phyloP scores from a whole-genome alignment of 2,113 vertebrate genomes.

The Centropristis striata region DNA sequence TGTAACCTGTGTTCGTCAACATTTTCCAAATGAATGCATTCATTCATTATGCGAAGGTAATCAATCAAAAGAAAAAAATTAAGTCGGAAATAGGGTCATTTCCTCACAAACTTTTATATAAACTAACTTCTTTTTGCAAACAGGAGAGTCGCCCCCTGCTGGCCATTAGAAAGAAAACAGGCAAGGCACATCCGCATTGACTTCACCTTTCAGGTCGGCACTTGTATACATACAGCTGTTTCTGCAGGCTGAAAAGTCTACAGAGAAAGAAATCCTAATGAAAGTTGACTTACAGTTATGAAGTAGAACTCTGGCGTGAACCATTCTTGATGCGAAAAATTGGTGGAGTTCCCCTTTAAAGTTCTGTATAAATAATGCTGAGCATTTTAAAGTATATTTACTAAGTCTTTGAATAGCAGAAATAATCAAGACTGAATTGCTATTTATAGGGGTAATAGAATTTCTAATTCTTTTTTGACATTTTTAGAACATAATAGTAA shows the following conservation, averaged over 20 bases:
- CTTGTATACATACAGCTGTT: neutral
- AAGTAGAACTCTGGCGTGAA: neutral
- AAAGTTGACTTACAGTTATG: neutral
- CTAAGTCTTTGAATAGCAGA: neutral
- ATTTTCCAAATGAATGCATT: too few species aligned
- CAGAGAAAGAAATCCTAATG: neutral
- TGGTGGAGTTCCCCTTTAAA: neutral
- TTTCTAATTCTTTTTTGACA: neutral
- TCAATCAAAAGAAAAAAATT: too few species aligned
- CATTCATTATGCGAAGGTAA: too few species aligned
- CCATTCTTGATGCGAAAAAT: neutral
- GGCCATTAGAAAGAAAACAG: too few species aligned
- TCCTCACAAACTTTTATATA: too few species aligned
- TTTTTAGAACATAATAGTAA: neutral
- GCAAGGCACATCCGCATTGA: too few species aligned
- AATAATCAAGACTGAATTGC: neutral
- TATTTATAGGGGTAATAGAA: neutral
- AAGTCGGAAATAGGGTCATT: too few species aligned
- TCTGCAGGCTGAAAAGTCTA: neutral
- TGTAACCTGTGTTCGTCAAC: too few species aligned
- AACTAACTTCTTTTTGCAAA: too few species aligned
- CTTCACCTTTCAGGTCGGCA: too few species aligned
- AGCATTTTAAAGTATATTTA: neutral
- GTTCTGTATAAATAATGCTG: neutral
- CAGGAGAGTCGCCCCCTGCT: too few species aligned